Evolutionary conservation across 2,888 invertebrate genomes (phyloP).

Genomic region (Nomada hirtipes): DNA sequence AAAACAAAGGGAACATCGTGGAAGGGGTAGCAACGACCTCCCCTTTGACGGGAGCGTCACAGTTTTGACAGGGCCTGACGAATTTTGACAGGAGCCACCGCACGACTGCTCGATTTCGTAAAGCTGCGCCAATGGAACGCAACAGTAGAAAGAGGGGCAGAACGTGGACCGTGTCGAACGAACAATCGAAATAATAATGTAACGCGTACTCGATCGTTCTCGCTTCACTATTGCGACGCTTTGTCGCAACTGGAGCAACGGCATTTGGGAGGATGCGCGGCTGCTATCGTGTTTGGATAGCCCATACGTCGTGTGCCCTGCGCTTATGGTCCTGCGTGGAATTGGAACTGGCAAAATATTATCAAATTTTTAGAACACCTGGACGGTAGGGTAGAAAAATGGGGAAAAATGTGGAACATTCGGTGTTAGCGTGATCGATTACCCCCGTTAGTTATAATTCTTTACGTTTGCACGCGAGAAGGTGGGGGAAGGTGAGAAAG

Average conservation of each 20-base stretch:
- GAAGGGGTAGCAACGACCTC: slow-evolving; percentile 44
- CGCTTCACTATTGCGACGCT: slow-evolving; percentile 1
- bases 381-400: not conserved
- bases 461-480: too few species aligned
- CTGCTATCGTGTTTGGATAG: slow-evolving; percentile 36
- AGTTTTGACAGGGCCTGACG: slow-evolving; percentile 80
- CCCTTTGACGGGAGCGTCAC: slow-evolving; percentile 35
- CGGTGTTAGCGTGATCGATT: not conserved
- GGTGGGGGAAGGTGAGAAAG: too few species aligned
- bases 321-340: not conserved
- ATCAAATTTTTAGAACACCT: slow-evolving; percentile 27
- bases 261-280: slow-evolving; percentile 3
- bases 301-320: not conserved
- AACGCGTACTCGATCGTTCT: slow-evolving; percentile 70
- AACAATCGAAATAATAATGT: slow-evolving; percentile 77
- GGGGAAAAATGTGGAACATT: not conserved
- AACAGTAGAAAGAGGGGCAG: not conserved
- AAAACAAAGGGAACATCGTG: slow-evolving; percentile 60
- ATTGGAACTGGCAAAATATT: slow-evolving; percentile 37
- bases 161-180: slow-evolving; percentile 67
- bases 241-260: not conserved
- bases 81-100: slow-evolving; percentile 76
- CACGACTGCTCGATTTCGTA: slow-evolving; percentile 53
- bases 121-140: slow-evolving; percentile 45
- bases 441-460: too few species aligned